Conservation (phyloP, 2,888 invertebrate species). For the Cylindroiulus punctatus region DNA sequence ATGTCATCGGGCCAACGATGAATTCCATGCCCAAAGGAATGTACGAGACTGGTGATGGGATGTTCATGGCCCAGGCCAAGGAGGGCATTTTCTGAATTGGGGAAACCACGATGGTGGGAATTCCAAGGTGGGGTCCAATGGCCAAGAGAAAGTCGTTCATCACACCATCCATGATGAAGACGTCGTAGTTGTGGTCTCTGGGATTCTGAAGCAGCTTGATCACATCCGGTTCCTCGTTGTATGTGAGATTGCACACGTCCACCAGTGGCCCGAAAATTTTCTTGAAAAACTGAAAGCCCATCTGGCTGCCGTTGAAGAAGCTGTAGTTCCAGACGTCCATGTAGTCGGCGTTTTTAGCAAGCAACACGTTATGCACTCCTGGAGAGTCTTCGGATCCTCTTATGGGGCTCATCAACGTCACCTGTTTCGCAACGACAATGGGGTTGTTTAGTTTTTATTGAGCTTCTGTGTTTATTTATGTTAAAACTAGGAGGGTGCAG, state of each 20-base stretch:
- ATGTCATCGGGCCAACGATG: slow-evolving; percentile 11
- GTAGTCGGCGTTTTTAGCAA: neutral
- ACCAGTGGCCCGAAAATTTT: neutral
- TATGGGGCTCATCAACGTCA: neutral
- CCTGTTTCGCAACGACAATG: too few relatives aligned
- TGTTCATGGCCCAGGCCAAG: slow-evolving; percentile 47
- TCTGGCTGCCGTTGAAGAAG: slow-evolving; percentile 16
- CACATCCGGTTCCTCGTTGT: slow-evolving; percentile 10
- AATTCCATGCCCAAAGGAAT: slow-evolving; percentile 6
- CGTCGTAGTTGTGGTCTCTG: slow-evolving; percentile 37
- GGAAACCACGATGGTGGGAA: slow-evolving; percentile 47
- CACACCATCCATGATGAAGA: slow-evolving; percentile 49
- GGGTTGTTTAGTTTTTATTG: too few relatives aligned
- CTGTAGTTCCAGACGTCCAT: neutral
- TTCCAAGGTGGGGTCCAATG: slow-evolving; percentile 29
- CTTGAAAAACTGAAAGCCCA: neutral
- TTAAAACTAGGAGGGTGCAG: too few relatives aligned
- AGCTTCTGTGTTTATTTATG: too few relatives aligned
- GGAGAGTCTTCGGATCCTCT: neutral
- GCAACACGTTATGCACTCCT: neutral
- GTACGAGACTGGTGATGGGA: slow-evolving; percentile 45
- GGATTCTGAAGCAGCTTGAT: neutral
- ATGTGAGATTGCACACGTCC: neutral
- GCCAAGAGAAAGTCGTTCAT: slow-evolving; percentile 50
- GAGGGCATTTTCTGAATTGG: neutral